These are phyloP conservation scores for Poecilia picta DNA, from an alignment of 2,797 vertebrate species.

Conservation along the genomic window DNA sequence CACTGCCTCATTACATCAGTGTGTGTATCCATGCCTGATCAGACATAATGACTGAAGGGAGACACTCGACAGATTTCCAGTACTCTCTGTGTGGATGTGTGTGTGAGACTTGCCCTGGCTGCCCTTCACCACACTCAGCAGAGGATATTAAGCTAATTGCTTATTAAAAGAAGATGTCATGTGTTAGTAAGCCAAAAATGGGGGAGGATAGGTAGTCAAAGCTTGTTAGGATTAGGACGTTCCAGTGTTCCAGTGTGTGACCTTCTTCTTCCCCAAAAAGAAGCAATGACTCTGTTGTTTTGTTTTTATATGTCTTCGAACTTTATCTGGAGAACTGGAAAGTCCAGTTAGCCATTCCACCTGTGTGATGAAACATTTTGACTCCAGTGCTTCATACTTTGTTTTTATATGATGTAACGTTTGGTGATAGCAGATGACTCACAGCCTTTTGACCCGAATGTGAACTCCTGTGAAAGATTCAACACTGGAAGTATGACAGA, in stretches of 20 bases:
- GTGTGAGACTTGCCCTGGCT: conserved; percentile 31
- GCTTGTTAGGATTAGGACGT: conserved; percentile 47
- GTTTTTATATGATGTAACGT: conserved; percentile 18
- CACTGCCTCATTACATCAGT: conserved; percentile 54
- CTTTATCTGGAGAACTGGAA: neutral
- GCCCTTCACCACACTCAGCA: conserved; percentile 28
- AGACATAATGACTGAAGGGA: conserved; percentile 60
- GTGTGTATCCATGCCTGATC: conserved; percentile 64
- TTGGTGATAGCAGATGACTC: conserved; percentile 29
- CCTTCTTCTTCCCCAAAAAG: neutral
- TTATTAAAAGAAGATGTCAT: conserved; percentile 61
- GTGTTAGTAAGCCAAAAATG: conserved; percentile 37
- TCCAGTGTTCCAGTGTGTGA: conserved; percentile 53
- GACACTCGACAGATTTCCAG: conserved; percentile 49
- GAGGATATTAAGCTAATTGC: conserved; percentile 66
- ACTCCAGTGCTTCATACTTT: neutral
- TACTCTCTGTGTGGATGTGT: conserved; percentile 21
- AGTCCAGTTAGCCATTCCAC: conserved; percentile 6
- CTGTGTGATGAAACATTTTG: neutral
- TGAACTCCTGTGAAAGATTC: conserved; percentile 9
- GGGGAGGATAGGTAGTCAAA: neutral
- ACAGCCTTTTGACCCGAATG: conserved; percentile 29
- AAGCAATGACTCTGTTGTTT: neutral
- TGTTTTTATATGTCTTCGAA: neutral
- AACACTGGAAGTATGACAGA: neutral